Percentiles rank a stretch among this genome's conserved stretches.
Conservation (phyloP, 1,140 invertebrate species). For the Apis mellifera region Amel_HAv3.1 CM009933.2:2903001-2903500, state of each 20-base stretch:
- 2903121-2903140: not conserved
- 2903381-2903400: not conserved
- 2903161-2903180: constrained; percentile 48
- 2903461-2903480: constrained; percentile 5
- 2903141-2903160: not conserved
- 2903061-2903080: not conserved
- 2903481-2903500: not conserved
- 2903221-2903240: constrained; percentile 44
- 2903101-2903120: not conserved
- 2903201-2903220: constrained; percentile 45
- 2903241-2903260: constrained; percentile 23
- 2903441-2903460: not conserved
- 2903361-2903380: not conserved
- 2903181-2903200: constrained; percentile 25
- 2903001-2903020: too few species aligned
- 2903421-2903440: not conserved
- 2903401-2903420: not conserved
- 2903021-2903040: too few species aligned
- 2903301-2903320: constrained; percentile 55
- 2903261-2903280: too few species aligned
- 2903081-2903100: not conserved
- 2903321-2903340: not conserved
- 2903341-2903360: too few species aligned
- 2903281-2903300: constrained; percentile 18
- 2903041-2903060: too few species aligned